Evolutionary conservation across 2,888 invertebrate genomes (phyloP), one percentile per base, ranked within the genome.

Genomic region (Cerastis leucographa): DNA sequence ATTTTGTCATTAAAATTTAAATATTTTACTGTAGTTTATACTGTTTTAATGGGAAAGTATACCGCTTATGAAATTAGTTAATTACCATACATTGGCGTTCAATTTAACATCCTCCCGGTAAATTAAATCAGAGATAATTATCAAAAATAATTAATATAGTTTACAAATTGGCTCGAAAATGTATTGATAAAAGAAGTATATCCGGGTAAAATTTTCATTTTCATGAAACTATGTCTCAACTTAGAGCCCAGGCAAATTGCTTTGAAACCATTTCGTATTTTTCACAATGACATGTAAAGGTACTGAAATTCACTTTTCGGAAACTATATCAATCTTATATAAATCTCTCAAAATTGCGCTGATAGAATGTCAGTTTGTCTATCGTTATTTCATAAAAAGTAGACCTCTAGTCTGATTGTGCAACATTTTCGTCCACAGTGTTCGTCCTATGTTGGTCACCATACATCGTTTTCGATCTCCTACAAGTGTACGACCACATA

Each of bases 401-500:
- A 19, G 29, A 29, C 1, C 19, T 29, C 19, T 8, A 59, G 29
- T 29, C 22, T 71, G 4, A 79, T 19, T 22, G 8, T 19, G 5
- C 0, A 19, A 9, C 5, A n/a, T 35, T 81, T 69, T 69, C 11
- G 25, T 83, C 92, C 91, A 7, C 97, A 99, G 99, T 99, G 73
- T 99, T 99, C 95, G 98, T 99, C 85, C 95, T 99, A 12, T 99
- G 99, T 95, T 99, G 99, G 99, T 99, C 99, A 71, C 99, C 99
- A 0, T 99, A 99, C 96, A 98, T 99, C 90, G 97, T 99, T 79
- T 99, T 99, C 94, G 99, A 99, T 93, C 96, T 99, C 66, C 97
- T 99, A 17, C 98, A 99, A 97, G 99, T 99, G 65, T 99, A 98
- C 94, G 97, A 98, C 54, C 97, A 98, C 92, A 97, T 99, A 84